Conservation (phyloP, 2,113 vertebrate species). For the Columba livia region DNA sequence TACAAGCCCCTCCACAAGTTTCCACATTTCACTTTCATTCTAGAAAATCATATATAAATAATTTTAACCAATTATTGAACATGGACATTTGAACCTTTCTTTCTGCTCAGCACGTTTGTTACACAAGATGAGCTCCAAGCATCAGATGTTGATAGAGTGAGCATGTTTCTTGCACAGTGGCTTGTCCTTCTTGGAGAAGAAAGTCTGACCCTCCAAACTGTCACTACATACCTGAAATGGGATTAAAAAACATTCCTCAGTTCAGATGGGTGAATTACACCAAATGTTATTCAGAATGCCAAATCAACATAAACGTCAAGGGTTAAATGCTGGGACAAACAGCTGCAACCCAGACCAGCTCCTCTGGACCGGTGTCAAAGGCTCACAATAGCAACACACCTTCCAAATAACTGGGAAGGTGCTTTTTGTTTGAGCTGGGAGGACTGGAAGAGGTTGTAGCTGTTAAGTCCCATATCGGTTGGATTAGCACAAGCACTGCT, state of each 20-base stretch:
- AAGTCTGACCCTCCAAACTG: constrained; percentile 89
- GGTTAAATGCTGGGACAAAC: background rate
- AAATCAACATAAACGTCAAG: fast-evolving
- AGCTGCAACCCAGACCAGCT: background rate
- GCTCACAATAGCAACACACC: constrained; percentile 24
- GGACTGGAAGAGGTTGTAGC: background rate
- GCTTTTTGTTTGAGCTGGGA: constrained; percentile 9
- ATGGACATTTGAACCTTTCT: constrained; percentile 34
- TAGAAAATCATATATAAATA: constrained; percentile 48
- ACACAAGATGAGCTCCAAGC: background rate
- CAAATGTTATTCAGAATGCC: background rate
- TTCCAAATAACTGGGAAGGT: constrained; percentile 22
- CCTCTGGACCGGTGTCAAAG: background rate
- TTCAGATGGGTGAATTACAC: background rate
- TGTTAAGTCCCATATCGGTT: background rate
- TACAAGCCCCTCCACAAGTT: background rate
- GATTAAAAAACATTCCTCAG: background rate
- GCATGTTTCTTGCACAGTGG: constrained; percentile 96
- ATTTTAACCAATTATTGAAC: constrained; percentile 21
- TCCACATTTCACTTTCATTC: background rate
- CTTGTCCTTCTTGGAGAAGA: constrained; percentile 96
- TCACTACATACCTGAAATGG: constrained; percentile 86
- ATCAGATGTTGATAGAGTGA: constrained; percentile 87
- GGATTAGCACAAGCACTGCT: background rate
- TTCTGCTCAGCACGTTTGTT: constrained; percentile 54